Evolutionary conservation across 2,113 vertebrate species (phyloP).

Genomic region (Numida meleagris): DNA sequence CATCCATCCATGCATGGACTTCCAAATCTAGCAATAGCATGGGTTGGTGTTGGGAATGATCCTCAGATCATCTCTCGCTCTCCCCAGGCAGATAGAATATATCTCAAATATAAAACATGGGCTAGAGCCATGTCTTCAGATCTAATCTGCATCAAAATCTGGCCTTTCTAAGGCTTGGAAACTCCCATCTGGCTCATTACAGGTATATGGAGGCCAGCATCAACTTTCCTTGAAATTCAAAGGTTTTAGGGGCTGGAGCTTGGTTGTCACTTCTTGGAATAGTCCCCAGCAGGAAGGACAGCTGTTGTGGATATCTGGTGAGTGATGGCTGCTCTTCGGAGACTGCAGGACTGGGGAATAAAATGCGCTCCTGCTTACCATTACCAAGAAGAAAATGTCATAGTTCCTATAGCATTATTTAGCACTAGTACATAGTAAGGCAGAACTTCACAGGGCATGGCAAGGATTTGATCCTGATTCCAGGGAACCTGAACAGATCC

Average conservation of each 20-base stretch:
- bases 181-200: neutral
- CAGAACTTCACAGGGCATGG: neutral
- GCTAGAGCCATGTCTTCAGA: neutral
- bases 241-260: neutral
- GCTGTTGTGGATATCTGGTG: neutral
- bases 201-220: neutral
- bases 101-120: neutral
- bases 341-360: neutral
- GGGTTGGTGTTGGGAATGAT: neutral
- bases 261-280: neutral
- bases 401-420: neutral
- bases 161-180: neutral
- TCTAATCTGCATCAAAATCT: neutral
- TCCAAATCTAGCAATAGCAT: neutral
- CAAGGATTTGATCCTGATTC: neutral
- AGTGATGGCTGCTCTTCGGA: neutral
- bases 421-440: neutral
- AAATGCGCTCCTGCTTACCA: neutral
- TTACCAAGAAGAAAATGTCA: neutral
- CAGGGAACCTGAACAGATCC: neutral
- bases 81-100: neutral
- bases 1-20: constrained; percentile 9
- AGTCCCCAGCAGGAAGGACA: neutral
- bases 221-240: neutral
- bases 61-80: neutral